Conservation (phyloP, 2,888 invertebrate genomes). For the Druceiella hillmani region DNA sequence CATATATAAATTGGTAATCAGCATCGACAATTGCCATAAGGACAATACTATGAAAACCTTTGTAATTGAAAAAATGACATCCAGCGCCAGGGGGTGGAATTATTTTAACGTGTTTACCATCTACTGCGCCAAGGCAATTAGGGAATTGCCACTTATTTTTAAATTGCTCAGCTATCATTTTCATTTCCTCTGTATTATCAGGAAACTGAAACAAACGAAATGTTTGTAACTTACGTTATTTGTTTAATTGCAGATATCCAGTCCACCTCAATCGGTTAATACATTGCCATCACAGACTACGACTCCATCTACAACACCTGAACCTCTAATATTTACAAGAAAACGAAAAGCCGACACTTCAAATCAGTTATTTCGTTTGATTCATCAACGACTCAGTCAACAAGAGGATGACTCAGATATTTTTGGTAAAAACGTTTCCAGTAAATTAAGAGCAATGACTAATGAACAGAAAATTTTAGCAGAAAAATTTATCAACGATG, state of each 20-base stretch:
- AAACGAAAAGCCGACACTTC: constrained; percentile 14
- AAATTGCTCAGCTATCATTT: constrained; percentile 12
- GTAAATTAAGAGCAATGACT: constrained; percentile 17
- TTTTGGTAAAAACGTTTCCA: constrained; percentile 15
- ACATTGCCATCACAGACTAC: constrained; percentile 8
- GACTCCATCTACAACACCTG: constrained; percentile 6
- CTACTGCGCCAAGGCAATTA: too few species aligned
- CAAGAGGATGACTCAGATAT: constrained; percentile 6
- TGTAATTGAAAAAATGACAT: constrained; percentile 11
- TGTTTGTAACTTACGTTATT: constrained; percentile 7
- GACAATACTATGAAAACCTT: constrained; percentile 13
- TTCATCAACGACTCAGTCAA: constrained; percentile 6
- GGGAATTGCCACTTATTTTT: constrained; percentile 10
- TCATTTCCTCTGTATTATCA: constrained; percentile 11
- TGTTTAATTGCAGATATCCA: constrained; percentile 10
- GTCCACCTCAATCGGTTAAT: constrained; percentile 9
- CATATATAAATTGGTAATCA: constrained; percentile 12
- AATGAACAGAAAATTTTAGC: constrained; percentile 16
- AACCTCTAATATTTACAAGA: too few species aligned
- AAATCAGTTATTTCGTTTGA: constrained; percentile 9
- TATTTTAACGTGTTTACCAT: too few species aligned
- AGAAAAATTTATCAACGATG: constrained; percentile 18
- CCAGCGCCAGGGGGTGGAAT: constrained; percentile 12
- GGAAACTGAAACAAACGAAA: constrained; percentile 13
- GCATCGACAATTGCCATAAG: constrained; percentile 15